phyloP scores from a whole-genome alignment of 2,113 vertebrate genomes.

The Entomyzon cyanotis region DNA sequence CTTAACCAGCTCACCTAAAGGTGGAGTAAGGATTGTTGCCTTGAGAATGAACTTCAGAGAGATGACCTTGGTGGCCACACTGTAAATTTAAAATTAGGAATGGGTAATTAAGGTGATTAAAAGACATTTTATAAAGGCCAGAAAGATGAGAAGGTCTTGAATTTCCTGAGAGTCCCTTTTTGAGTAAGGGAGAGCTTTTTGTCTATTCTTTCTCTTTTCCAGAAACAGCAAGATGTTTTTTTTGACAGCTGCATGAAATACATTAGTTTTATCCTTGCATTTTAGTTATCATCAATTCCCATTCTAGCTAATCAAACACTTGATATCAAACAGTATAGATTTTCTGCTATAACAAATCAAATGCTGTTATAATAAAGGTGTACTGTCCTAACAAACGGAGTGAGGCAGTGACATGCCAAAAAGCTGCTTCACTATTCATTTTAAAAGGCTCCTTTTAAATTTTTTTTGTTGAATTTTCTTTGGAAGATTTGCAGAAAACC shows the following conservation, averaged over 20 bases:
- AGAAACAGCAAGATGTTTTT: background rate
- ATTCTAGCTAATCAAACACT: background rate
- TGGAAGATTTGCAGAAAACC: background rate
- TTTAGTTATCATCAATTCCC: background rate
- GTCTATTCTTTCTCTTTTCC: background rate
- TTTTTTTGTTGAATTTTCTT: background rate
- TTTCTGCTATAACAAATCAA: background rate
- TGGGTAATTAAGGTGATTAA: background rate
- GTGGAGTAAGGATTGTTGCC: background rate
- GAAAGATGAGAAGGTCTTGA: background rate
- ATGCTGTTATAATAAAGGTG: background rate
- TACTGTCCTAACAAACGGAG: background rate
- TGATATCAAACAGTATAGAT: background rate
- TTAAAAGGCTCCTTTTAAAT: background rate
- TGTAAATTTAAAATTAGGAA: background rate
- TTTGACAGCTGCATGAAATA: background rate
- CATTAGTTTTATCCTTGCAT: background rate
- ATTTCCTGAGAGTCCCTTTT: background rate
- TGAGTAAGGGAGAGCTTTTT: background rate
- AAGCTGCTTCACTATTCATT: background rate
- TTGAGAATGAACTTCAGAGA: background rate
- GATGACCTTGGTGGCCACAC: background rate
- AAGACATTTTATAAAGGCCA: background rate
- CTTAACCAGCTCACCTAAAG: background rate
- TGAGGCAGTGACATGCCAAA: background rate